Percentiles rank a stretch among this genome's conserved stretches.
Evolutionary conservation across 64 coral and sea anemone genomes (phyloP).

Genomic region (Pocillopora verrucosa): DNA sequence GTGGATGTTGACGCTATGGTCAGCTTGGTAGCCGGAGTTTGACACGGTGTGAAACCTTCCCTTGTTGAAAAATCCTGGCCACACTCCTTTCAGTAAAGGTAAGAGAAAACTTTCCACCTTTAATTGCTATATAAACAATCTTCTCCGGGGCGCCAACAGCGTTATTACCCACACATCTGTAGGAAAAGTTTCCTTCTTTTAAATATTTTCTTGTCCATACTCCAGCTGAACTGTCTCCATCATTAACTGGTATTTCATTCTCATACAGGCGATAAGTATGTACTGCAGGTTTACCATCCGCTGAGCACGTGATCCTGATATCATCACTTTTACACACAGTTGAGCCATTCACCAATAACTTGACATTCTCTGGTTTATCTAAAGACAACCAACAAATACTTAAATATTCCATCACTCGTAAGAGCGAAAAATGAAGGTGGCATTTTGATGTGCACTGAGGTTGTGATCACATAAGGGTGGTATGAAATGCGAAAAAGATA

Average conservation of each 20-base stretch:
- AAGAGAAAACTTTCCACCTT: too few relatives aligned
- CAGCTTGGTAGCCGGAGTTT: too few relatives aligned
- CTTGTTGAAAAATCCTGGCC: too few relatives aligned
- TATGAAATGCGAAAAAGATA: too few relatives aligned
- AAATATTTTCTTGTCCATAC: background rate
- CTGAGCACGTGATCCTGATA: background rate
- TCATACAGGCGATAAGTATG: conserved; percentile 10
- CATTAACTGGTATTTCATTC: background rate
- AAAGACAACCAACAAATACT: background rate
- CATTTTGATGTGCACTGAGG: too few relatives aligned
- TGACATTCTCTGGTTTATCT: background rate
- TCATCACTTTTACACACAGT: background rate
- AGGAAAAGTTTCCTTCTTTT: background rate
- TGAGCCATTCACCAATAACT: background rate
- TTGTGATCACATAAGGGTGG: too few relatives aligned
- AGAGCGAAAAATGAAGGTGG: too few relatives aligned
- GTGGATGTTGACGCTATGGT: too few relatives aligned
- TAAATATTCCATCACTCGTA: too few relatives aligned
- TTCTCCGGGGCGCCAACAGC: background rate
- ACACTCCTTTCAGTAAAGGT: too few relatives aligned
- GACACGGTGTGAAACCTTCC: too few relatives aligned
- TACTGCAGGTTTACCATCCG: background rate
- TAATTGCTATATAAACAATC: background rate
- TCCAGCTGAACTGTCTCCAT: too few relatives aligned
- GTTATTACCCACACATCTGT: conserved; percentile 18